These are phyloP conservation scores for Mixornis gularis DNA, from an alignment of 2,113 vertebrate genomes.

Conservation along the genomic window DNA sequence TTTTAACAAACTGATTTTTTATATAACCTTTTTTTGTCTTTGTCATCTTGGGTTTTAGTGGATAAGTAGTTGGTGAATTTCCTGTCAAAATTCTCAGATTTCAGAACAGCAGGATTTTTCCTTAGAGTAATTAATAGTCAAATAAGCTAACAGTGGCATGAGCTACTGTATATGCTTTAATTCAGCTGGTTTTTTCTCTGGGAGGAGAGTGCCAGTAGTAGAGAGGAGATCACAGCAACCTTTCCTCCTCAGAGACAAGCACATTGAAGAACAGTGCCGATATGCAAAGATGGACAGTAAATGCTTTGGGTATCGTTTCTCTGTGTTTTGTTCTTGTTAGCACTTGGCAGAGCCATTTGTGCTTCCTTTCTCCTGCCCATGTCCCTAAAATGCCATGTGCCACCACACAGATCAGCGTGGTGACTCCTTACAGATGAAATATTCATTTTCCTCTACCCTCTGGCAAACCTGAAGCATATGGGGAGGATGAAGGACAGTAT, in stretches of 20 bases:
- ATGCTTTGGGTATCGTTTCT: neutral
- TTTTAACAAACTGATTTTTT: neutral
- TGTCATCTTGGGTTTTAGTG: neutral
- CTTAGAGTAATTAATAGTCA: neutral
- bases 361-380: neutral
- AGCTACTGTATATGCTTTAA: neutral
- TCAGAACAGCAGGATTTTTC: neutral
- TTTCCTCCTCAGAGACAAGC: neutral
- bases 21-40: neutral
- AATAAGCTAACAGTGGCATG: neutral
- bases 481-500: neutral
- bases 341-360: neutral
- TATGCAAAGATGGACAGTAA: neutral
- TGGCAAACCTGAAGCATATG: neutral
- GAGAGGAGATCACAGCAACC: neutral
- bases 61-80: neutral
- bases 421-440: neutral
- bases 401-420: neutral
- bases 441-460: accelerated
- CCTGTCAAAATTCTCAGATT: neutral
- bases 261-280: neutral
- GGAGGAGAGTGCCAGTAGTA: neutral
- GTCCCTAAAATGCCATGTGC: neutral
- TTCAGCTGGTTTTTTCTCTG: neutral
- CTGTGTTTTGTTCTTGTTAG: neutral